Evolutionary conservation across 2,797 vertebrate genomes (phyloP), one percentile per base, ranked within the genome.

Genomic region (Borostomias antarcticus): DNA sequence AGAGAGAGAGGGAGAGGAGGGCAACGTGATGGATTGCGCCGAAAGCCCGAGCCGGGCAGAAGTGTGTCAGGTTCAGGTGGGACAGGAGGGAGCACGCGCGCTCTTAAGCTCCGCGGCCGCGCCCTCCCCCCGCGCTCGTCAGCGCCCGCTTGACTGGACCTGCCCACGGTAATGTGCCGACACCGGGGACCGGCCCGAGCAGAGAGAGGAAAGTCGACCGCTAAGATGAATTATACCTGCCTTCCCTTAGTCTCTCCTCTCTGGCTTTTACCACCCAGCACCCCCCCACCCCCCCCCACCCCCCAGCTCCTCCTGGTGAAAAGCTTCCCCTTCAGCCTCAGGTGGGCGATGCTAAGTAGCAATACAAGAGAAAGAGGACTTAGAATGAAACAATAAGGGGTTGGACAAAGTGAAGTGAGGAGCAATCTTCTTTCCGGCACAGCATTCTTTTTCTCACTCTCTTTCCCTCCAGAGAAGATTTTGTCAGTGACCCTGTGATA

Each of bases 401-500:
- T n/a, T n/a, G n/a, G n/a, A n/a, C n/a, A n/a, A n/a, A n/a, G n/a
- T n/a, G n/a, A n/a, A n/a, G n/a, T n/a, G 32, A 33, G 4, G 32
- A 33, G 32, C 32, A 37, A 17, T 58, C 8, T n/a, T 19, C 7
- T 32, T 10, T 28, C 13, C 13, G 21, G 17, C 11, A 45, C 43
- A 17, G 1, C 11, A 28, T 3, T 4, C n/a, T 33, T 25, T 57
- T n/a, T n/a, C 45, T 13, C 26, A 13, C 9, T 23, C 47, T 2
- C 10, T 58, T 58, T 62, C 11, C 37, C 58, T 64, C 58, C 50
- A 43, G 23, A 62, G 5, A 64, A 61, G 11, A 8, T 2, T 40
- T 8, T 15, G 9, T 70, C 54, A 6, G 40, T 69, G 80, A 85
- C 82, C 82, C 72, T 62, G 19, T 68, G 76, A 77, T 75, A 75